Percentiles rank a stretch among this genome's conserved stretches.
Evolutionary conservation across 1,140 invertebrate species (phyloP).

Genomic region (Procambarus virginalis): DNA sequence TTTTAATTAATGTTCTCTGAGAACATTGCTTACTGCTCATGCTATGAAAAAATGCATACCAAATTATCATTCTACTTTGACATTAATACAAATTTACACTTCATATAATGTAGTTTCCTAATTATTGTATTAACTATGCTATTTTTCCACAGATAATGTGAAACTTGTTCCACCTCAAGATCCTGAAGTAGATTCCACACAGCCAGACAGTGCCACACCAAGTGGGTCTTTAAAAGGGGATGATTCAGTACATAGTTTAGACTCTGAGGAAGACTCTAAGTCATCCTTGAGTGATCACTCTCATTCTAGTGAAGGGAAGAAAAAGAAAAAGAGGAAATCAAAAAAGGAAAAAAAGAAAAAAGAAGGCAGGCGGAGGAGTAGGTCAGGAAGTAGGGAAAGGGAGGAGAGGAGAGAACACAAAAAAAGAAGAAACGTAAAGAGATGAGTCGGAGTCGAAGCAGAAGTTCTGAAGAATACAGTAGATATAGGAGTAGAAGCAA

Average conservation of each 20-base stretch:
- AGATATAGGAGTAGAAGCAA: constrained; percentile 48
- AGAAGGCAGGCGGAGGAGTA: constrained; percentile 52
- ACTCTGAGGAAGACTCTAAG: constrained; percentile 58
- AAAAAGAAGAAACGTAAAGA: constrained; percentile 66
- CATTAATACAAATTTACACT: no score
- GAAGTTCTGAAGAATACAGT: constrained; percentile 49
- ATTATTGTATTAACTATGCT: no score
- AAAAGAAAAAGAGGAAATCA: constrained; percentile 35
- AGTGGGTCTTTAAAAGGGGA: constrained; percentile 40
- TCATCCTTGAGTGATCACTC: constrained; percentile 53
- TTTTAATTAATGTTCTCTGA: no score
- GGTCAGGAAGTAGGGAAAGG: constrained; percentile 49
- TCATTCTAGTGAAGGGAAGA: constrained; percentile 53
- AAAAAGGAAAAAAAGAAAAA: constrained; percentile 63
- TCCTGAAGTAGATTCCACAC: constrained; percentile 60
- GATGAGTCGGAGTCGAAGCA: constrained; percentile 50
- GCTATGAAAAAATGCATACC: no score
- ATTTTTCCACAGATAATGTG: constrained; percentile 28
- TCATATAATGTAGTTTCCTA: no score
- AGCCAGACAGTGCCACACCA: constrained; percentile 54
- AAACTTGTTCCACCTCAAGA: constrained; percentile 59
- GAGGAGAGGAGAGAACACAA: constrained; percentile 64
- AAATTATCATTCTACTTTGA: no score
- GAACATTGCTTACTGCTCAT: no score
- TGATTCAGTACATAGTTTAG: constrained; percentile 44